A percentile compares a stretch with the other conserved stretches of the same genome.
phyloP scores from a whole-genome alignment of 2,888 invertebrate genomes.

The Leptothorax acervorum region DNA sequence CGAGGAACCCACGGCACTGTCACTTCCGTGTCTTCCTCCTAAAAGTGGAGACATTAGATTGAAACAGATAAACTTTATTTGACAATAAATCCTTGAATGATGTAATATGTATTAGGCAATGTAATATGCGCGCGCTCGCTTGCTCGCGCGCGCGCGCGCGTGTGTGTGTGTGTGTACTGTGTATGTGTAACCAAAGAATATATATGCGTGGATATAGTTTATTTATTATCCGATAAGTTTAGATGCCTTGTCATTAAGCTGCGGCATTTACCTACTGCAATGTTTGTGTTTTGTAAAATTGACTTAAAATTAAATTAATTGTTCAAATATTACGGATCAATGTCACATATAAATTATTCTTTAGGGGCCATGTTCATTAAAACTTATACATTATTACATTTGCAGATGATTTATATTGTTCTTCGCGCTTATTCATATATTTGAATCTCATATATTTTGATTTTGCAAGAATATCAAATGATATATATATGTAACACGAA shows the following conservation, averaged over 20 bases:
- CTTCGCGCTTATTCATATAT: too few relatives aligned
- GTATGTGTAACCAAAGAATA: too few relatives aligned
- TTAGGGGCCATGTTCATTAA: neutral
- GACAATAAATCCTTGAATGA: too few relatives aligned
- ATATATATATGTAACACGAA: conserved; percentile 45
- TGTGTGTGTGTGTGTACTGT: too few relatives aligned
- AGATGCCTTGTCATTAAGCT: too few relatives aligned
- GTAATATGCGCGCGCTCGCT: too few relatives aligned
- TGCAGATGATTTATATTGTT: neutral
- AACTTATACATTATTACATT: neutral
- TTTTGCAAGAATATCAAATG: neutral
- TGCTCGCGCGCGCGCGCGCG: too few relatives aligned
- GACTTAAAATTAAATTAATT: neutral
- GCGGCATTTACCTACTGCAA: too few relatives aligned
- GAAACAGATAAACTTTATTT: neutral
- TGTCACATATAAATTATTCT: neutral
- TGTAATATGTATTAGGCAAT: neutral
- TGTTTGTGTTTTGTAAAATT: neutral
- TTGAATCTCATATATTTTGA: neutral
- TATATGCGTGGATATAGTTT: too few relatives aligned
- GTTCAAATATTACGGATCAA: neutral
- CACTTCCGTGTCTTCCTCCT: conserved; percentile 86
- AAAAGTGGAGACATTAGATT: conserved; percentile 59
- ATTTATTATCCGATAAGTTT: too few relatives aligned
- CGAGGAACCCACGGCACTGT: conserved; percentile 90